Evolutionary conservation across 2,797 vertebrate genomes (phyloP).

Genomic region (Crenuchus spilurus): DNA sequence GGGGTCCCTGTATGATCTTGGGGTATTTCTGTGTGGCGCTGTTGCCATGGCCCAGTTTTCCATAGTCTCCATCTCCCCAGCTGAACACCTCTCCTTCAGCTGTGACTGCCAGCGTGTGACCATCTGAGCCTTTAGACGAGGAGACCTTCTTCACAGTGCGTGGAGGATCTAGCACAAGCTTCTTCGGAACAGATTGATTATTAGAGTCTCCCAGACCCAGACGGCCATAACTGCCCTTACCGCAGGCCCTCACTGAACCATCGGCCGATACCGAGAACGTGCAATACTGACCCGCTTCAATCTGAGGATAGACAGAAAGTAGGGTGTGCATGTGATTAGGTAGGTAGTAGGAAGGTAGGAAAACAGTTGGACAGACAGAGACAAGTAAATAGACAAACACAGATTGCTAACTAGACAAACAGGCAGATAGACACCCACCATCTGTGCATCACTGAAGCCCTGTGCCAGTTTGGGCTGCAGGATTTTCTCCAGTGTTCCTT

Average conservation of each 20-base stretch:
- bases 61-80: slow-evolving; percentile 85
- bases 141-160: slow-evolving; percentile 82
- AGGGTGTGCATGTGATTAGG: no score
- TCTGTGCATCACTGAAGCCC: slow-evolving; percentile 84
- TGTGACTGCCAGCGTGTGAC: slow-evolving; percentile 83
- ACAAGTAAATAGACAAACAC: no score
- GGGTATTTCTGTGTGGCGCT: slow-evolving; percentile 86
- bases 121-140: slow-evolving; percentile 83
- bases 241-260: slow-evolving; percentile 81
- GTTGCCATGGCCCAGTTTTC: slow-evolving; percentile 85
- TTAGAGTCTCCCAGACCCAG: slow-evolving; percentile 84
- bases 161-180: slow-evolving; percentile 81
- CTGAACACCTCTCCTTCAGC: slow-evolving; percentile 83
- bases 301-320: slow-evolving; percentile 66
- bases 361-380: no score
- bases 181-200: slow-evolving; percentile 84
- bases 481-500: slow-evolving; percentile 85
- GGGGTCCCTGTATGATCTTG: slow-evolving; percentile 83
- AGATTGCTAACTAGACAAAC: no score
- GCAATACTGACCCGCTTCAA: slow-evolving; percentile 85
- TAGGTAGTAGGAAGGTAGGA: no score
- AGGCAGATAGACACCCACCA: slow-evolving; percentile 63
- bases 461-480: slow-evolving; percentile 83
- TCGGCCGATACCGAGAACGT: slow-evolving; percentile 83
- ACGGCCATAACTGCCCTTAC: slow-evolving; percentile 84